Conservation (phyloP, 37 sponge, comb jelly and placozoan genomes). For the Haliclona indistincta region DNA sequence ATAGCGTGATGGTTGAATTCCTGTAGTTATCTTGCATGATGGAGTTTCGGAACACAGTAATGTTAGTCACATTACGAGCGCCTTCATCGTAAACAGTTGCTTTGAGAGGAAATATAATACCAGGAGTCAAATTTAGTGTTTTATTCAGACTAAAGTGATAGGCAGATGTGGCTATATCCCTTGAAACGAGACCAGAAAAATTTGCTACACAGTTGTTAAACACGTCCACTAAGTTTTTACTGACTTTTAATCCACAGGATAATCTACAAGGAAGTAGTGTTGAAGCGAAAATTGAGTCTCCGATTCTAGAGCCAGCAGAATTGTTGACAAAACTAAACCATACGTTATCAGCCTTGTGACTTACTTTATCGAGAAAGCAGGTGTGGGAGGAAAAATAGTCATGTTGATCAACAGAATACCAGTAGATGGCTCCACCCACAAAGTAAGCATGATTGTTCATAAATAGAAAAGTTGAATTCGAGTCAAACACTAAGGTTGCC, state of each 20-base stretch:
- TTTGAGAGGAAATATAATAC: background rate
- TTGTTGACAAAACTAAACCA: background rate
- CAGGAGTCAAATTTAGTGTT: background rate
- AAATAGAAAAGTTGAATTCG: constrained; percentile 1
- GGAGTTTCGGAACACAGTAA: background rate
- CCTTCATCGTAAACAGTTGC: background rate
- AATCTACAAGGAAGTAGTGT: background rate
- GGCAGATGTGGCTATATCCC: background rate
- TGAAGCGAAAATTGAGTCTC: background rate
- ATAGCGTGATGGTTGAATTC: background rate
- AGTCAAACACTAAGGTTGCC: background rate
- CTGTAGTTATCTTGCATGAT: too few species aligned
- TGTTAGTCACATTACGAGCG: background rate
- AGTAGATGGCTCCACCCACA: constrained; percentile 18
- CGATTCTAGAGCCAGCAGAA: background rate
- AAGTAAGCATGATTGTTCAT: constrained; percentile 8
- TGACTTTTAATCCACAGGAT: background rate
- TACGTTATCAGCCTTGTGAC: background rate
- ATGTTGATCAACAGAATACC: background rate
- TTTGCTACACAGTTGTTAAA: background rate
- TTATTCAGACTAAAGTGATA: too few species aligned
- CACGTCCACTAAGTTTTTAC: background rate
- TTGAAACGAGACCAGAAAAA: background rate
- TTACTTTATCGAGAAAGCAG: background rate
- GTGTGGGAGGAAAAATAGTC: background rate